Conservation (phyloP, 2,888 invertebrate species). For the Sinodicranocentrus sp. region DNA sequence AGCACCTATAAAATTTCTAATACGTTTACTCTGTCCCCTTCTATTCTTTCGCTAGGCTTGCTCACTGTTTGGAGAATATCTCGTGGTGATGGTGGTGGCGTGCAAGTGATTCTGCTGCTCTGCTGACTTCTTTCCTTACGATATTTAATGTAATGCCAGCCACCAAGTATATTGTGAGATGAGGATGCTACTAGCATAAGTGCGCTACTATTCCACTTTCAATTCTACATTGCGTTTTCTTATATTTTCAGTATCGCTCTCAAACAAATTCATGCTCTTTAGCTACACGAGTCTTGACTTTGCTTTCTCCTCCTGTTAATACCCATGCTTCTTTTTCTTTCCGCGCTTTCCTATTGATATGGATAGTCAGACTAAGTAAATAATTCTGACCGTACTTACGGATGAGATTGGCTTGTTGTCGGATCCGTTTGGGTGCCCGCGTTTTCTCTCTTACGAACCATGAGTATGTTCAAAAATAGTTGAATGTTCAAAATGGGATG, state of each 20-base stretch:
- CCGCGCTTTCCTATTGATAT: constrained; percentile 11
- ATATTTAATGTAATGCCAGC: no score
- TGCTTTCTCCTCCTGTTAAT: constrained; percentile 29
- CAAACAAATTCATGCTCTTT: constrained; percentile 50
- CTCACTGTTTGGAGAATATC: constrained; percentile 28
- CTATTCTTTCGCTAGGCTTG: constrained; percentile 6
- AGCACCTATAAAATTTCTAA: not conserved
- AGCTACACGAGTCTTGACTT: constrained; percentile 45
- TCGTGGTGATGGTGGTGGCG: constrained; percentile 40
- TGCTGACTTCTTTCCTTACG: constrained; percentile 44
- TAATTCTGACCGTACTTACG: constrained; percentile 30
- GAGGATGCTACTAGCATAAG: no score
- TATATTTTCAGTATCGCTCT: constrained; percentile 25
- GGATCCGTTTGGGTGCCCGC: constrained; percentile 3
- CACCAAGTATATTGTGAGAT: no score
- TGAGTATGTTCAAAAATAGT: not conserved
- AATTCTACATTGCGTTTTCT: constrained; percentile 25
- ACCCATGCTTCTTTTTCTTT: not conserved
- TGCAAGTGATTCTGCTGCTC: constrained; percentile 54
- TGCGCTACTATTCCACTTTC: constrained; percentile 38
- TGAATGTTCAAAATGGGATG: not conserved
- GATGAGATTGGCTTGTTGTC: constrained; percentile 4
- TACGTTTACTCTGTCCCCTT: not conserved
- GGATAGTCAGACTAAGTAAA: constrained; percentile 43
- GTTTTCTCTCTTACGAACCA: not conserved